Evolutionary conservation across 2,797 vertebrate genomes (phyloP).

Genomic region (Tenualosa thibaudeaui): DNA sequence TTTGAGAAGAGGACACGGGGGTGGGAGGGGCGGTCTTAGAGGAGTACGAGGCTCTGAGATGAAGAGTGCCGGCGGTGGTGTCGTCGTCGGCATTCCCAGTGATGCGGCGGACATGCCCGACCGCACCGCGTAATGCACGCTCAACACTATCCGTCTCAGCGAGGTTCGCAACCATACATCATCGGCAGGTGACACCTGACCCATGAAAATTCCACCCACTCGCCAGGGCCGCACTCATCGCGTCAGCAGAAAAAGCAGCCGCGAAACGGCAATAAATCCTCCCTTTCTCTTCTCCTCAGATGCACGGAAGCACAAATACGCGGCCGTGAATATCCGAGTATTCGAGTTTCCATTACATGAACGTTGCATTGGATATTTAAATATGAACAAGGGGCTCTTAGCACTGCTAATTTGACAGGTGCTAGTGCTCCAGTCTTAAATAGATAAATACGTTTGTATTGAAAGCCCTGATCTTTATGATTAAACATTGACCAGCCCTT

Average conservation of each 20-base stretch:
- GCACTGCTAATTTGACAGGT: background rate
- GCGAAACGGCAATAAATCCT: conserved; percentile 61
- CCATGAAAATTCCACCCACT: conserved; percentile 65
- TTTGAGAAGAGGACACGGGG: background rate
- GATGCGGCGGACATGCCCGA: conserved; percentile 51
- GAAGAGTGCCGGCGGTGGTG: background rate
- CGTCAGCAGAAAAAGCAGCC: conserved; percentile 73
- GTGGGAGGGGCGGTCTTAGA: background rate
- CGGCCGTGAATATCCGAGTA: background rate
- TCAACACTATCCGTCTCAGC: conserved; percentile 71
- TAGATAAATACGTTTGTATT: background rate
- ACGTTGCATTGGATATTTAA: background rate
- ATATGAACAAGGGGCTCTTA: background rate
- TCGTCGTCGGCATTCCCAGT: background rate
- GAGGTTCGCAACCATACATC: conserved; percentile 70
- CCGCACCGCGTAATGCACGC: conserved; percentile 69
- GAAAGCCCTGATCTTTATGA: background rate
- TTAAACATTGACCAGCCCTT: background rate
- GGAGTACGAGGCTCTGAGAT: background rate
- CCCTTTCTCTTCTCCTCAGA: conserved; percentile 5
- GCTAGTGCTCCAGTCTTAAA: background rate
- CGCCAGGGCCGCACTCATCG: conserved; percentile 59
- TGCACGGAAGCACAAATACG: background rate
- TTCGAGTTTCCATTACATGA: background rate
- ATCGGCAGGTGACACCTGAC: conserved; percentile 77